Evolutionary conservation across 2,113 vertebrate species (phyloP).

Genomic region (Saiga tatarica): DNA sequence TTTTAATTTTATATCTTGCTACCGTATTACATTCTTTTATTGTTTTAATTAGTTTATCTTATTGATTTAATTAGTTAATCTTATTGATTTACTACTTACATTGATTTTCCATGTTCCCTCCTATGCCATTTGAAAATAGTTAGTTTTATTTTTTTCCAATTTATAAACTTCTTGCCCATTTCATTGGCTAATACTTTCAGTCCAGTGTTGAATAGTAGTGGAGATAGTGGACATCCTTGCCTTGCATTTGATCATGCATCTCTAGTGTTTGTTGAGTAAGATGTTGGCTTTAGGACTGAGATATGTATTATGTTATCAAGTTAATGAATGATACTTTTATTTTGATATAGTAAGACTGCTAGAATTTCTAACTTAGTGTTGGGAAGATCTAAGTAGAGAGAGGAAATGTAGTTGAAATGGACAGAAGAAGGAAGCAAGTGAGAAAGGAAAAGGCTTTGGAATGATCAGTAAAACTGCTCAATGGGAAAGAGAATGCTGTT

Average conservation of each 20-base stretch:
- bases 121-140: background rate
- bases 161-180: background rate
- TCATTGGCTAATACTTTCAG: background rate
- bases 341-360: background rate
- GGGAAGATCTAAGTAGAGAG: background rate
- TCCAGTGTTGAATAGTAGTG: background rate
- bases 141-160: background rate
- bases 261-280: background rate
- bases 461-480: background rate
- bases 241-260: background rate
- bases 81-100: no score
- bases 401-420: background rate
- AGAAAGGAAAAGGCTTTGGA: background rate
- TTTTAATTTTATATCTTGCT: background rate
- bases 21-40: background rate
- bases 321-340: background rate
- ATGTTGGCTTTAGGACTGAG: background rate
- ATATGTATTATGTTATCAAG: background rate
- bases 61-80: background rate
- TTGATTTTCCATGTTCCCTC: background rate
- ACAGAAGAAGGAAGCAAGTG: background rate
- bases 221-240: background rate
- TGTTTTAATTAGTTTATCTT: background rate
- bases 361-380: background rate
- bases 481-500: background rate